A percentile compares a stretch with the other conserved stretches of the same genome.
phyloP scores from a whole-genome alignment of 2,797 vertebrate species.

The Florisuga fusca region DNA sequence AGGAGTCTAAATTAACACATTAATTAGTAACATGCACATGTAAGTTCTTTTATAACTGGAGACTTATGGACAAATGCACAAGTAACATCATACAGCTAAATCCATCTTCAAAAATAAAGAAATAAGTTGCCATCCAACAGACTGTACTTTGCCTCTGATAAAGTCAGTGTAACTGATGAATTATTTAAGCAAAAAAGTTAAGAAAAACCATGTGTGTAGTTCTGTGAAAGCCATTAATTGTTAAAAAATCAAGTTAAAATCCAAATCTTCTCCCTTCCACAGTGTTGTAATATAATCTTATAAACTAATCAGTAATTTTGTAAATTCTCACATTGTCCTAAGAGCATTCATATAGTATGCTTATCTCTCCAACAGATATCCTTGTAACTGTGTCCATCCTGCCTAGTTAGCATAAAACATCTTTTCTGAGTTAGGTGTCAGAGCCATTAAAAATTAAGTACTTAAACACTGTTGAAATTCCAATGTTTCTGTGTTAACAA shows the following conservation, averaged over 20 bases:
- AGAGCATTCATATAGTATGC: not conserved
- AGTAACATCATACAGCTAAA: not conserved
- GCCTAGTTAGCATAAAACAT: not conserved
- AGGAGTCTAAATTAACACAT: slow-evolving; percentile 45
- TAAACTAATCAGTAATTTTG: not conserved
- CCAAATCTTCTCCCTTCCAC: not conserved
- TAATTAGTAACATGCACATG: slow-evolving; percentile 11
- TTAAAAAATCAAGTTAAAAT: not conserved
- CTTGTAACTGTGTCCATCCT: not conserved
- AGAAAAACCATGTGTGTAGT: not conserved
- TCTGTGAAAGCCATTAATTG: not conserved
- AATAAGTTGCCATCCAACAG: not conserved
- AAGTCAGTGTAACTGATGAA: not conserved
- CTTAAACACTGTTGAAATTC: not conserved
- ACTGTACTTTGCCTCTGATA: not conserved
- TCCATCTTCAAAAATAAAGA: not conserved
- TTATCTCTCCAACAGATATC: not conserved
- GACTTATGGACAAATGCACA: not conserved
- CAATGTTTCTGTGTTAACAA: not conserved
- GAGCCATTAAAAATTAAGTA: not conserved
- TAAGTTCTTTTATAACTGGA: not conserved
- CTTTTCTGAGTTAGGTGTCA: not conserved
- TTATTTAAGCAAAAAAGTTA: not conserved
- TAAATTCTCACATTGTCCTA: not conserved
- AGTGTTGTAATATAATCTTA: not conserved